These are phyloP conservation scores for Netelia melanura DNA, from an alignment of 2,888 invertebrate genomes.

Conservation along the genomic window DNA sequence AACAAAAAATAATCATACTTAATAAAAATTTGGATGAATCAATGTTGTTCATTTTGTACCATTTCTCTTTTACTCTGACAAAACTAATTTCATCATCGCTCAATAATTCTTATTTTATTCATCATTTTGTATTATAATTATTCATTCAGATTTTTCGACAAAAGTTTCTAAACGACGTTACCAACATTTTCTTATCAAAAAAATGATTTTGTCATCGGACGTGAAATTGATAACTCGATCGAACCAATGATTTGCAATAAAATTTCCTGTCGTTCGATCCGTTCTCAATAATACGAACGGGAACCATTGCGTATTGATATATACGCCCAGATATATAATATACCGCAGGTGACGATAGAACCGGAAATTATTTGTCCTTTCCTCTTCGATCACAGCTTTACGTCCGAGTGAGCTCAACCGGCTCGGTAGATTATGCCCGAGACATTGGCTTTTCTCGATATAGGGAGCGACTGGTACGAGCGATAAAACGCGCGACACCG, in stretches of 20 bases:
- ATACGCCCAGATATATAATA: conserved; percentile 13
- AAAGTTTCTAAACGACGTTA: too few species aligned
- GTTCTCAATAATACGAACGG: background rate
- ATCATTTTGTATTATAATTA: too few species aligned
- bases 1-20: too few species aligned
- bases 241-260: conserved; percentile 25
- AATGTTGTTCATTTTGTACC: too few species aligned
- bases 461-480: conserved; percentile 61
- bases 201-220: too few species aligned
- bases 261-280: background rate
- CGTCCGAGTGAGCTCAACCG: conserved; percentile 59
- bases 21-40: too few species aligned
- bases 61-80: too few species aligned
- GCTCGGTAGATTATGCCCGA: conserved; percentile 63
- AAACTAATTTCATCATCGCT: too few species aligned
- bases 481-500: conserved; percentile 62
- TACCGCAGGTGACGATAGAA: conserved; percentile 26
- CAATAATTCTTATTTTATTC: too few species aligned
- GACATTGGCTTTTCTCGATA: conserved; percentile 62
- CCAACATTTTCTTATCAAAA: too few species aligned
- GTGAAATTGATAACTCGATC: background rate
- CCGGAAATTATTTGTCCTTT: conserved; percentile 62
- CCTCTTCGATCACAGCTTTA: conserved; percentile 64
- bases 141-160: too few species aligned
- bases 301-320: background rate